phyloP scores from a whole-genome alignment of 2,797 vertebrate genomes.

The Artibeus jamaicensis region DNA sequence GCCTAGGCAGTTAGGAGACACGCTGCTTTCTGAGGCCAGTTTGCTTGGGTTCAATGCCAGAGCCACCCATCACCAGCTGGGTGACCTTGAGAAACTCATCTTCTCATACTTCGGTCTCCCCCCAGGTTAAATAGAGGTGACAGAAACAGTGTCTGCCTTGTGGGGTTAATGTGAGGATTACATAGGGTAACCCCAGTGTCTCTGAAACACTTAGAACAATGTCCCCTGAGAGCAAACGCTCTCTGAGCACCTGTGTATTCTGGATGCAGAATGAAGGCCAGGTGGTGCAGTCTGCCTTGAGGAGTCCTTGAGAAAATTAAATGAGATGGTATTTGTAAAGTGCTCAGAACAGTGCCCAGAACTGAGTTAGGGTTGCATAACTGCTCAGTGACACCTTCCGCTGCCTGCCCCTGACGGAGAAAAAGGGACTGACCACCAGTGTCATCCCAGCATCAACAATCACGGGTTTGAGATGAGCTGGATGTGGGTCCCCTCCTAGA shows the following conservation, averaged over 20 bases:
- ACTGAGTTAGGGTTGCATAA: neutral
- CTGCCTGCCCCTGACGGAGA: neutral
- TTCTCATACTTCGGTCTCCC: neutral
- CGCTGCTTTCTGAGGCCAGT: neutral
- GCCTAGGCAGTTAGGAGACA: neutral
- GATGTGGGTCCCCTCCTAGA: neutral
- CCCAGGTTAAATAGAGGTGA: neutral
- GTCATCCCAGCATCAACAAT: no score
- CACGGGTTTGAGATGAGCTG: neutral
- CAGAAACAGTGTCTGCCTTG: neutral
- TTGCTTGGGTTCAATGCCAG: neutral
- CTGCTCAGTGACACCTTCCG: neutral
- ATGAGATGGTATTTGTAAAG: neutral
- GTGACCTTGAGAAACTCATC: neutral
- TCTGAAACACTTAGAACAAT: neutral
- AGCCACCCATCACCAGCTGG: neutral
- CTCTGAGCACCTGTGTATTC: neutral
- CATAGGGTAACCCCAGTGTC: neutral
- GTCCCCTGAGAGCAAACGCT: neutral
- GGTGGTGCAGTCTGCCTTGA: neutral
- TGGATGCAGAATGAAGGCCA: neutral
- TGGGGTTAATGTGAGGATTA: neutral
- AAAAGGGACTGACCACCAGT: neutral
- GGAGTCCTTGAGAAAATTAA: neutral
- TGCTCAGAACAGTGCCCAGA: neutral